phyloP scores from a whole-genome alignment of 37 sponge, comb jelly and placozoan genomes.

The Chondrosia reniformis region DNA sequence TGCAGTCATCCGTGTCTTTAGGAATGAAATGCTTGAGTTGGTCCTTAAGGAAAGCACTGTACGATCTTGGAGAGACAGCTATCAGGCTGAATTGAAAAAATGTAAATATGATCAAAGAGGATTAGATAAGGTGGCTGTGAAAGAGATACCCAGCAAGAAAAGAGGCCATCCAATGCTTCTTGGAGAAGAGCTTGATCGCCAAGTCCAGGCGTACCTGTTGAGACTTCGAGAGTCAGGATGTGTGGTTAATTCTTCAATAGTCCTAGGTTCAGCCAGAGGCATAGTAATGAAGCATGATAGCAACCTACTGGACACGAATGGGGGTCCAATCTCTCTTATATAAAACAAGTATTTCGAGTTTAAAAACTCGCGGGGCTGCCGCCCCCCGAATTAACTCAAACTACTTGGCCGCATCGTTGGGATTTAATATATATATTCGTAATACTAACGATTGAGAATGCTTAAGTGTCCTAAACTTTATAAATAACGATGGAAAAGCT shows the following conservation, averaged over 20 bases:
- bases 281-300: conserved; percentile 1
- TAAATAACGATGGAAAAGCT: no score
- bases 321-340: conserved; percentile 8
- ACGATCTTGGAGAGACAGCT: conserved; percentile 6
- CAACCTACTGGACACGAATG: conserved; percentile 9
- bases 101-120: neutral
- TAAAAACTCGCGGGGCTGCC: no score
- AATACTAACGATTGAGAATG: no score
- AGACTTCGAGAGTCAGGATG: conserved; percentile 8
- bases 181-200: conserved; percentile 2
- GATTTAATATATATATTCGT: no score
- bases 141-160: neutral
- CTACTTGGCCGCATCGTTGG: no score
- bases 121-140: neutral
- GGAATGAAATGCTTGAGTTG: conserved; percentile 9
- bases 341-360: no score
- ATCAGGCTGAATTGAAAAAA: neutral
- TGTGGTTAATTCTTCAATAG: neutral
- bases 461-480: no score
- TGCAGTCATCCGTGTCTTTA: conserved; percentile 3
- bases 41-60: conserved; percentile 10
- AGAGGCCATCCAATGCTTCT: neutral
- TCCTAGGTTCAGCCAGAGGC: conserved; percentile 8
- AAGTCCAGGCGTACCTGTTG: neutral
- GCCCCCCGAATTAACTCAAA: no score